Evolutionary conservation across 2,797 vertebrate species (phyloP).

Genomic region (Hapalemur alaotrensis): DNA sequence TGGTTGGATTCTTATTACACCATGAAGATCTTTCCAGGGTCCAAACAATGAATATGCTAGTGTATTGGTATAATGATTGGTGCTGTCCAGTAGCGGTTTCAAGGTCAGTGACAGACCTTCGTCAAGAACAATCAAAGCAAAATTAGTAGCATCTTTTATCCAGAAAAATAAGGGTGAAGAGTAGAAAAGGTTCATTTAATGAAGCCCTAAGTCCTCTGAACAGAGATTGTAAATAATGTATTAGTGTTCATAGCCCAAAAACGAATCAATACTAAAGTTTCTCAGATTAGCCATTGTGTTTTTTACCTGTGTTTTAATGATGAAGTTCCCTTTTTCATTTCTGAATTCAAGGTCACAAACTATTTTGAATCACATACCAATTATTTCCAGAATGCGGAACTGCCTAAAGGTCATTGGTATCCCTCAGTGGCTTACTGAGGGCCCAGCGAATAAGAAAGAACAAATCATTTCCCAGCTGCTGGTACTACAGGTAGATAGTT

Average conservation of each 20-base stretch:
- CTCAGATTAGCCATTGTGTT: not conserved
- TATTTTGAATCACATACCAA: slow-evolving; percentile 61
- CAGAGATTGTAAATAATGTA: not conserved
- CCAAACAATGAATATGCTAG: not conserved
- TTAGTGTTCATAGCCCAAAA: not conserved
- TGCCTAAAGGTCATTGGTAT: slow-evolving; percentile 49
- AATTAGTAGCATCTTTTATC: not conserved
- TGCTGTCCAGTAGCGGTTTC: not conserved
- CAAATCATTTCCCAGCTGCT: not conserved
- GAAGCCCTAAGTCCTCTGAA: not conserved
- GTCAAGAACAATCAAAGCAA: not conserved
- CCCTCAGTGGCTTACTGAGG: slow-evolving; percentile 12
- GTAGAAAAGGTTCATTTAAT: not conserved
- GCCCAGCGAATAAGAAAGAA: not conserved
- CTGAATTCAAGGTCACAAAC: slow-evolving; percentile 46
- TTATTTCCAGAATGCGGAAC: slow-evolving; percentile 58
- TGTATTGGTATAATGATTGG: too few relatives aligned
- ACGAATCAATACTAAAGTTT: not conserved
- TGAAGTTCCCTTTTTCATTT: slow-evolving; percentile 28
- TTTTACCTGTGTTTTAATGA: slow-evolving; percentile 1
- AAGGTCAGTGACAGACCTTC: not conserved
- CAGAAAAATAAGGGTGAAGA: not conserved
- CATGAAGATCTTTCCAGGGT: not conserved
- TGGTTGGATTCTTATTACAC: not conserved
- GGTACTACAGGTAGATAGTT: not conserved